Evolutionary conservation across 2,888 invertebrate species (phyloP).

Genomic region (Ryuthela nishihirai): DNA sequence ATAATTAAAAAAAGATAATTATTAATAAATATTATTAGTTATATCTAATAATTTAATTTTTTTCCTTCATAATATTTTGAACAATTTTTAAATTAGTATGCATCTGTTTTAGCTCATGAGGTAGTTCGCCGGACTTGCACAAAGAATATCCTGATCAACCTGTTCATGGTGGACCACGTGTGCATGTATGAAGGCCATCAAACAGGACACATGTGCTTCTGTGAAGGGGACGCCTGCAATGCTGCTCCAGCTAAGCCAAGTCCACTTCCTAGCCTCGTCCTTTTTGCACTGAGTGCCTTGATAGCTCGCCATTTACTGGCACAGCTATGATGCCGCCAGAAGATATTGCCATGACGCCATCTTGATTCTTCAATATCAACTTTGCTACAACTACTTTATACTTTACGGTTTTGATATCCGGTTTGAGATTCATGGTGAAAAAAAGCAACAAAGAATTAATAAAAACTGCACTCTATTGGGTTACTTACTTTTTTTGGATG

Average conservation of each 20-base stretch:
- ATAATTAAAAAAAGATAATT: too few species aligned
- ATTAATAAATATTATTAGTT: too few species aligned
- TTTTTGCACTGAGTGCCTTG: not conserved
- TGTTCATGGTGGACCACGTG: slow-evolving; percentile 97
- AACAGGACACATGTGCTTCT: slow-evolving; percentile 97
- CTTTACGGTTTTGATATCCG: too few species aligned
- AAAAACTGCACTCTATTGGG: too few species aligned
- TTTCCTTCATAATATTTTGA: too few species aligned
- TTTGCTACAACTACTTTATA: too few species aligned
- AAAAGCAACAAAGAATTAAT: too few species aligned
- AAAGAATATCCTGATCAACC: slow-evolving; percentile 86
- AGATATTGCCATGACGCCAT: too few species aligned
- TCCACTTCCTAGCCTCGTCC: not conserved
- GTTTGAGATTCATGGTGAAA: too few species aligned
- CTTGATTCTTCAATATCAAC: too few species aligned
- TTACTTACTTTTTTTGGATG: too few species aligned
- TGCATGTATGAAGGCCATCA: slow-evolving; percentile 99
- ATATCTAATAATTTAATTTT: not conserved
- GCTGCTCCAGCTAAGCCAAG: slow-evolving; percentile 46
- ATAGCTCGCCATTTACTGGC: not conserved
- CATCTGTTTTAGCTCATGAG: slow-evolving; percentile 52
- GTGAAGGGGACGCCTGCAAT: slow-evolving; percentile 96
- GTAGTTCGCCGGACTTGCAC: slow-evolving; percentile 88
- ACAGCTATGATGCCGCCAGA: slow-evolving; percentile 9
- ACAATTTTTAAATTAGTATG: too few species aligned